Evolutionary conservation across 2,797 vertebrate genomes (phyloP).

Genomic region (Miichthys miiuy): DNA sequence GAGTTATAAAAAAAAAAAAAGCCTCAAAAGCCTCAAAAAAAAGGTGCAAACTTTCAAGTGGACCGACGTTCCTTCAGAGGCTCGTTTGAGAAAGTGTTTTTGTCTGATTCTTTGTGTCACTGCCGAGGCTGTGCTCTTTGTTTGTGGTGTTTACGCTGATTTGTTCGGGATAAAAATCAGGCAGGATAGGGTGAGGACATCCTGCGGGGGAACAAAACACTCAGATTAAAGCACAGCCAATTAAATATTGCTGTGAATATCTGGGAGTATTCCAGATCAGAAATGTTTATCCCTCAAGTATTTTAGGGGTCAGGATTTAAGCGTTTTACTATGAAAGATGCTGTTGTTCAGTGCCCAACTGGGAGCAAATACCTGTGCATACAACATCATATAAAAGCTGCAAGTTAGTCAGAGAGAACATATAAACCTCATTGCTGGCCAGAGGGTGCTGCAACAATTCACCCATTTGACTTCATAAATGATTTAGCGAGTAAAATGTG

Average conservation of each 20-base stretch:
- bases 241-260: constrained; percentile 4
- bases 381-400: no score
- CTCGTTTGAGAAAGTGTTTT: constrained; percentile 40
- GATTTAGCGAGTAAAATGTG: constrained; percentile 19
- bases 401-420: no score
- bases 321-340: constrained; percentile 41
- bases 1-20: constrained; percentile 30
- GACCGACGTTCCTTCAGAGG: constrained; percentile 34
- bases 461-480: constrained; percentile 37
- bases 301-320: not conserved
- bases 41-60: not conserved
- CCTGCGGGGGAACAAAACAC: constrained; percentile 21
- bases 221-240: constrained; percentile 37
- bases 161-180: constrained; percentile 21
- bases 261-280: not conserved
- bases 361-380: not conserved
- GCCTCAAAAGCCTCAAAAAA: constrained; percentile 24
- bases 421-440: not conserved
- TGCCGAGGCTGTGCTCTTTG: constrained; percentile 49
- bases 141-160: constrained; percentile 61
- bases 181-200: constrained; percentile 6
- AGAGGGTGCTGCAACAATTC: constrained; percentile 29
- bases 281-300: not conserved
- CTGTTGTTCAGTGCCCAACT: not conserved
- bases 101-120: constrained; percentile 48